phyloP scores from a whole-genome alignment of 23 tunicate species.

The Ascidia mentula region DNA sequence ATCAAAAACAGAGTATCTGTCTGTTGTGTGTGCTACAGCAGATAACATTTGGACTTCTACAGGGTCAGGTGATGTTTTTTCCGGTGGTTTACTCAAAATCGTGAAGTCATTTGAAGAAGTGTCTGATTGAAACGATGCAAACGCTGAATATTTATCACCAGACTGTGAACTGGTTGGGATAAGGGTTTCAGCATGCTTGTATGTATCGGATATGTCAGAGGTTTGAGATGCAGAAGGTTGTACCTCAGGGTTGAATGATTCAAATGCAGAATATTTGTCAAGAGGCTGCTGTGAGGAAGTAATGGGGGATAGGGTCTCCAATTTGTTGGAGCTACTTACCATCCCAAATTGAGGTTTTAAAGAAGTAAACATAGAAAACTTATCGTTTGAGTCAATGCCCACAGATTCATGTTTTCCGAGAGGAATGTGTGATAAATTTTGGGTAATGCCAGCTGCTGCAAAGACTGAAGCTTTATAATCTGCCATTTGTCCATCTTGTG shows the following conservation, averaged over 20 bases:
- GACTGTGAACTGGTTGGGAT: not conserved
- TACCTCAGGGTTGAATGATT: too few relatives aligned
- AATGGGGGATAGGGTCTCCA: too few relatives aligned
- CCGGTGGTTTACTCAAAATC: not conserved
- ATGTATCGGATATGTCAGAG: too few relatives aligned
- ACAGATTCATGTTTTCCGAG: too few relatives aligned
- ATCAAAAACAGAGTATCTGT: not conserved
- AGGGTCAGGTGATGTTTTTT: not conserved
- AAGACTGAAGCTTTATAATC: not conserved
- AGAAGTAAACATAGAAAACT: too few relatives aligned
- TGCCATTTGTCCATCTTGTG: not conserved
- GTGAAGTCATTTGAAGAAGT: not conserved
- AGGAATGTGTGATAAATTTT: not conserved
- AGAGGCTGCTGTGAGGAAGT: too few relatives aligned
- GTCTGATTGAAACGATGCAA: not conserved
- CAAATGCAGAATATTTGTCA: too few relatives aligned
- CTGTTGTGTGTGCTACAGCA: not conserved
- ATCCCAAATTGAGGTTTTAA: too few relatives aligned
- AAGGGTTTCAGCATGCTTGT: not conserved
- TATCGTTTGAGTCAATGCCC: too few relatives aligned
- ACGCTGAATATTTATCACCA: not conserved
- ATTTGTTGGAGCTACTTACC: too few relatives aligned
- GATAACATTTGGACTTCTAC: not conserved
- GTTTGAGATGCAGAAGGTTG: too few relatives aligned
- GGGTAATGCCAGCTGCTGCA: not conserved